Evolutionary conservation across 2,888 invertebrate genomes (phyloP), one percentile per base, ranked within the genome.

Genomic region (Ceriagrion tenellum): DNA sequence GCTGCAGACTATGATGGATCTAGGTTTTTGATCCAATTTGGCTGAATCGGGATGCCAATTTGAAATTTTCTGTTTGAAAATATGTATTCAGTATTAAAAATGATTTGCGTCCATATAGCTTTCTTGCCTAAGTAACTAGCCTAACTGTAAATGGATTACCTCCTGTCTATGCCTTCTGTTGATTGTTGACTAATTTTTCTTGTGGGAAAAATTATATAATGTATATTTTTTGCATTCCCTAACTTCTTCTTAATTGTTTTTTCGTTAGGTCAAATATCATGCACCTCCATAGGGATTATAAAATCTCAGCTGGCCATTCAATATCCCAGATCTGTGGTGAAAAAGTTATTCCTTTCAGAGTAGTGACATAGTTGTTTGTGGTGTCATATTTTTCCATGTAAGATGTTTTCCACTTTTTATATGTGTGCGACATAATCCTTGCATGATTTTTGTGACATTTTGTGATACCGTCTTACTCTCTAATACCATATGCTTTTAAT

Each of bases 331-430:
- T 16, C 35, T 35, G n/a, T 16, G 35, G 30, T 35, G 81, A 81
- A 81, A 6, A 35, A 16, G 10, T 81, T 81, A 35, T 81, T 81
- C 81, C 81, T 35, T 81, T 81, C 81, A 81, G 81, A 81, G 81
- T 81, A 81, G 81, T 81, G 81, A 81, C 81, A 81, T 81, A 81
- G 81, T 81, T 81, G 81, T 81, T 23, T 81, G 81, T 81, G 81
- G 81, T 81, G 81, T 81, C 81, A 81, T 81, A 81, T 81, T 81
- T 81, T 81, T 35, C 35, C 35, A 35, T 81, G 81, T 81, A 69
- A 69, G 69, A 69, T 69, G 69, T 69, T 69, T 69, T 69, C 69
- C 69, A 69, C 69, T 81, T 81, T 81, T 81, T 81, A 81, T 81
- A 81, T 81, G 35, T 81, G 16, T 81, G 81, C 16, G 81, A 35